Conservation (phyloP, 2,888 invertebrate species). For the Kryphioiulus occultus region DNA sequence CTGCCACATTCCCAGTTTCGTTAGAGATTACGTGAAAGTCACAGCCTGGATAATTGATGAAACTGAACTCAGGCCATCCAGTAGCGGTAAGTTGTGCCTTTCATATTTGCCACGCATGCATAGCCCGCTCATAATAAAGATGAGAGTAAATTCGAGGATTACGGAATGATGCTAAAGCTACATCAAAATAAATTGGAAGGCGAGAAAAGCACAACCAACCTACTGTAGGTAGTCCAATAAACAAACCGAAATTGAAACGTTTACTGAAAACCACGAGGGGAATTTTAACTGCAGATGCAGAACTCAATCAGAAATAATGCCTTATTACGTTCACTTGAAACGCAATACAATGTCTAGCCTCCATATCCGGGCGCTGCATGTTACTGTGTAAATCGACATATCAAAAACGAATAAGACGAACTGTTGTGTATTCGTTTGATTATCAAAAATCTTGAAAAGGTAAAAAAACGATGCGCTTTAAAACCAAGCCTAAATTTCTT, state of each 20-base stretch:
- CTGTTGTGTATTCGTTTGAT: too few species aligned
- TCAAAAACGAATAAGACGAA: too few species aligned
- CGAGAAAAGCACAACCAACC: background rate
- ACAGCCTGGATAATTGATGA: constrained; percentile 50
- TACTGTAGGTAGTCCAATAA: background rate
- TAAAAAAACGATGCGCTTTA: too few species aligned
- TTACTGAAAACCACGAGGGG: too few species aligned
- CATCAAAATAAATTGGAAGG: background rate
- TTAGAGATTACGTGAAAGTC: constrained; percentile 50
- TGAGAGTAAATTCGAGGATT: background rate
- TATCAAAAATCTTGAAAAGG: too few species aligned
- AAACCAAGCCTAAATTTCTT: too few species aligned
- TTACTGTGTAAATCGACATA: too few species aligned
- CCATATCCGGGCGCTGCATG: too few species aligned
- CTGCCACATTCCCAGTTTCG: constrained; percentile 51
- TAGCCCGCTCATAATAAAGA: background rate
- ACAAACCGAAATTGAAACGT: background rate
- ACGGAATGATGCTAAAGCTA: background rate
- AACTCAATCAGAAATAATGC: too few species aligned
- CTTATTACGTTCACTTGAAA: too few species aligned
- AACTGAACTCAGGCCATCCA: constrained; percentile 39
- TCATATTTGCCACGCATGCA: constrained; percentile 3
- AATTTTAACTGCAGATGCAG: too few species aligned
- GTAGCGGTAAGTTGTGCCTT: constrained; percentile 43
- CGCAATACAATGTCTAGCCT: too few species aligned